Base-by-base conservation (phyloP, 2,113 vertebrate species). In the Erinaceus europaeus region DNA sequence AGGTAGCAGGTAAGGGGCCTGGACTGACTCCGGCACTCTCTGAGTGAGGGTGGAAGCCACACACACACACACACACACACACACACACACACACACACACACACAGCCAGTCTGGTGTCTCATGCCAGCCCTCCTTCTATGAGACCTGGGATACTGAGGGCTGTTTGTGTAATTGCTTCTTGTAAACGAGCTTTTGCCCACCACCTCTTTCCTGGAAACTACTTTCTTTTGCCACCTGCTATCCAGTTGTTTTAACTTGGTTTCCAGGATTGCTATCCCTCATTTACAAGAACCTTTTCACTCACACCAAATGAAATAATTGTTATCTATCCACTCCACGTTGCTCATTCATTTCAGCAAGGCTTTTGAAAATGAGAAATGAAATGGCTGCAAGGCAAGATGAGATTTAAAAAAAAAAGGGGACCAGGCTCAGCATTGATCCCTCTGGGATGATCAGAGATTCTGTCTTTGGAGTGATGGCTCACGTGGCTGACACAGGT, bases 131-230 rank as follows among this genome's bases (percentile, higher is more conserved):
- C 44, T 90, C 81, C 95, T 96, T 96, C 97, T 96, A 94, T 96
- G 95, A 95, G 96, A 95, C 96, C 96, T 95, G 96, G 96, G 96
- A 96, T 97, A 91, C 96, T 96, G 50, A 91, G 96, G 96, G 97
- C 96, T 96, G 96, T 96, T 96, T 97, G 96, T 97, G 96, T 97
- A 97, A 97, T 97, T 96, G 96, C 97, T 98, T 98, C 97, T 97
- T 97, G 97, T 98, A 97, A 98, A 97, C 97, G 97, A 97, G 96
- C 94, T 96, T 93, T 97, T 95, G 67, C 94, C 95, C 95, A 78
- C 93, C 96, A 97, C 96, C 95, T 95, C 96, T 97, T 97, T 97
- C 97, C 97, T 94, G 97, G 96, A 98, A 98, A 96, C 95, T 96
- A 94, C 97, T 96, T 95, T 96, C 96, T 94, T 95, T 82, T 64